Evolutionary conservation across 2,797 vertebrate species (phyloP), one percentile per base, ranked within the genome.

Genomic region (Salmo trutta): DNA sequence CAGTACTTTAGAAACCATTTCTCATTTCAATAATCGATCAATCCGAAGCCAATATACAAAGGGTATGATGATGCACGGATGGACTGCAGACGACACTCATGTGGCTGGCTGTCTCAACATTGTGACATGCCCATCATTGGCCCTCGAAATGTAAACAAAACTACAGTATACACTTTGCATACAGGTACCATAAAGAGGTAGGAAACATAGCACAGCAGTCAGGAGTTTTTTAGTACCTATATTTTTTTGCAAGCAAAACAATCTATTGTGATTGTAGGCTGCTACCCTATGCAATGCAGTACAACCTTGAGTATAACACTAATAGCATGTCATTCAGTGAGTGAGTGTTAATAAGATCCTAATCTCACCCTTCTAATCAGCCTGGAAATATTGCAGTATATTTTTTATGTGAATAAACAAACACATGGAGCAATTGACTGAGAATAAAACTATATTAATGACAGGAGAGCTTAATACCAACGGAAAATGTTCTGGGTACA

Each of bases 391-490:
- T 47, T 47, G 41, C 41, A 47, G 10, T 14, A 47, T 47, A 47
- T 47, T 47, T 47, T 47, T 47, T 59, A 1, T 59, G 56, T n/a
- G 56, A 21, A n/a, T 21, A 59, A 59, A 59, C 17, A 6, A 59
- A 3, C n/a, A 21, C n/a, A 59, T 21, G n/a, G 19, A 12, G 24
- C 27, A 66, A 14, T 66, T 12, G 27, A 66, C 27, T 29, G 65
- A 66, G 69, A 85, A 81, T 36, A 76, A 74, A 79, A 71, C n/a
- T 70, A 71, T 4, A 78, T 77, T 33, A 72, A 77, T 79, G 85
- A 91, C 89, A 88, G 88, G 90, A 90, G 88, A 85, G 85, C 64
- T 83, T 78, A 73, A 85, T 27, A 15, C 81, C 66, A 16, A 69
- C 66, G 75, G 73, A 77, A 68, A 19, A 62, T 66, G 3, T 24